These are phyloP conservation scores for Etia nguti DNA, from an alignment of 2,113 vertebrate genomes.

Conservation along the genomic window DNA sequence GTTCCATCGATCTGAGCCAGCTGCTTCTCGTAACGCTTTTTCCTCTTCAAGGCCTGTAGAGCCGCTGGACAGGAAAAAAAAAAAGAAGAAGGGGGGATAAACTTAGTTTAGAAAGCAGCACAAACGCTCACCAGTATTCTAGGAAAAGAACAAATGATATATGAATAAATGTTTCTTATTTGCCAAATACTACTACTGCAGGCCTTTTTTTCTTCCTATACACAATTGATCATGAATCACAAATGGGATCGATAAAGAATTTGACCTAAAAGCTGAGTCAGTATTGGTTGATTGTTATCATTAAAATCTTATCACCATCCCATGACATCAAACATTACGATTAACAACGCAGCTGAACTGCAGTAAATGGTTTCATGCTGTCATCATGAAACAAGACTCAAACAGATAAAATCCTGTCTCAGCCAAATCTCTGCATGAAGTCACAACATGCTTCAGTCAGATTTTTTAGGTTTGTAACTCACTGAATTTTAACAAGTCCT, in stretches of 20 bases:
- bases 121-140: background rate
- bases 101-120: background rate
- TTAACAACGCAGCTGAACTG: background rate
- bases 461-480: background rate
- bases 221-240: background rate
- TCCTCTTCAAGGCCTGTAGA: conserved; percentile 92
- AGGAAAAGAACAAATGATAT: background rate
- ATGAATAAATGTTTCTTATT: background rate
- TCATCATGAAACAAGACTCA: background rate
- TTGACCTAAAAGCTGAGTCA: background rate
- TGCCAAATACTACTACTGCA: background rate
- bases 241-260: background rate
- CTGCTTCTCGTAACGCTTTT: conserved; percentile 95
- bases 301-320: background rate
- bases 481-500: background rate
- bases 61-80: conserved; percentile 71
- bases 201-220: background rate
- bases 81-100: background rate
- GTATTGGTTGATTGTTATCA: background rate
- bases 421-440: background rate
- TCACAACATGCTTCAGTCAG: background rate
- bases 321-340: background rate
- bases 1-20: conserved; percentile 94
- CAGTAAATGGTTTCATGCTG: background rate
- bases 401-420: background rate